Evolutionary conservation across 2,888 invertebrate genomes (phyloP).

Genomic region (Nasonovia ribisnigri): DNA sequence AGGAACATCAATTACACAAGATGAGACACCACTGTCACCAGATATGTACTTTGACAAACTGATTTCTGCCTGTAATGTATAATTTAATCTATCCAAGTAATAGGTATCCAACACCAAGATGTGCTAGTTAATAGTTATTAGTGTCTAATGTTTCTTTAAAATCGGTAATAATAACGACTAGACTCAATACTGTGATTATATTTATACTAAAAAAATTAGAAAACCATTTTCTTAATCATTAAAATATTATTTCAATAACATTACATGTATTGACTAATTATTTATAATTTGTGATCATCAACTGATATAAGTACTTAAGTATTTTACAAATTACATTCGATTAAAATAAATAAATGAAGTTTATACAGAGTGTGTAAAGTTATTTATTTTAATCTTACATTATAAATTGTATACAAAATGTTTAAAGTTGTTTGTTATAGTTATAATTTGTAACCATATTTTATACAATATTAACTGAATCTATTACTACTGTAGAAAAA

Average conservation of each 20-base stretch:
- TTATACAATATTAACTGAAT: no score
- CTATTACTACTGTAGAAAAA: no score
- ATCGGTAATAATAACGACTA: neutral
- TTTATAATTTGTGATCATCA: neutral
- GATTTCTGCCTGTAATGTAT: neutral
- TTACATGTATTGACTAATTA: neutral
- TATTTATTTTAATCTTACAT: no score
- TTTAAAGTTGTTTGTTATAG: neutral
- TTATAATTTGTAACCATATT: no score
- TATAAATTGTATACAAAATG: neutral
- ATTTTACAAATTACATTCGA: neutral
- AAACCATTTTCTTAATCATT: neutral
- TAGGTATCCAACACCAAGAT: neutral
- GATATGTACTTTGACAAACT: neutral
- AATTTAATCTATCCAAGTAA: neutral
- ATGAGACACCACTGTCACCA: no score
- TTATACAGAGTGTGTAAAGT: neutral
- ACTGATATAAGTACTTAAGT: neutral
- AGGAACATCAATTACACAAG: neutral
- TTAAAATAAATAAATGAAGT: neutral
- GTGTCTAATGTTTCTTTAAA: neutral
- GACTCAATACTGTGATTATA: neutral
- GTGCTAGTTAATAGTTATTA: neutral
- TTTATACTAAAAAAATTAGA: neutral
- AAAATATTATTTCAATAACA: neutral